Evolutionary conservation across 2,113 vertebrate species (phyloP), one percentile per base, ranked within the genome.

Genomic region (Coregonus clupeaformis): DNA sequence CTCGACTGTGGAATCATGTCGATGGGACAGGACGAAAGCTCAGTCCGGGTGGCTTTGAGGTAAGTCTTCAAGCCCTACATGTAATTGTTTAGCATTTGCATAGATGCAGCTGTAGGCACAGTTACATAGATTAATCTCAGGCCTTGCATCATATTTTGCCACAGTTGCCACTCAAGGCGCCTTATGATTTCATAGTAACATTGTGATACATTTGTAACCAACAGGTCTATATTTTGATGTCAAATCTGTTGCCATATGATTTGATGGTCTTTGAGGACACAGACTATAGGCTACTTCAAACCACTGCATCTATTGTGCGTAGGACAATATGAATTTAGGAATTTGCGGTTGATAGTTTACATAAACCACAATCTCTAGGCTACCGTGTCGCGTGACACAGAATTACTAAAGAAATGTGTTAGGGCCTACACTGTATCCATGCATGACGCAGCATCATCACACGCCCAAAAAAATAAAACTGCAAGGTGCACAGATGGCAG

Each of bases 41-140:
- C 96, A 0, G 97, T 98, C 80, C 93, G 97, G 5, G 97, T 98
- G 82, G 96, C 97, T 20, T 92, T 97, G 91, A 96, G 96, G 96
- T 97, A 89, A 93, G 89, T 76, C 64, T 52, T 52, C 49, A 52
- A 52, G 5, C 1, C 12, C 16, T 16, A 52, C 49, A 52, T 52
- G 18, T n/a, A 59, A 65, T 42, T 22, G 22, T 2, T 4, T 29
- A 63, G 1, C 25, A 11, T 52, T 27, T 63, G 25, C 36, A 29
- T 22, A 42, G 9, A 65, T 65, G 63, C 14, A 9, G 5, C 16
- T 7, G 14, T 65, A 1, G 16, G 14, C 13, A 6, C 25, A n/a
- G 16, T 6, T 52, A 4, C 16, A 18, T 52, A 52, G 14, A 52
- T 52, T 14, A 4, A 1, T 52, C 49, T 18, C 16, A 42, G 9